Conservation (phyloP, 2,888 invertebrate genomes). For the Desoria tigrina region DNA sequence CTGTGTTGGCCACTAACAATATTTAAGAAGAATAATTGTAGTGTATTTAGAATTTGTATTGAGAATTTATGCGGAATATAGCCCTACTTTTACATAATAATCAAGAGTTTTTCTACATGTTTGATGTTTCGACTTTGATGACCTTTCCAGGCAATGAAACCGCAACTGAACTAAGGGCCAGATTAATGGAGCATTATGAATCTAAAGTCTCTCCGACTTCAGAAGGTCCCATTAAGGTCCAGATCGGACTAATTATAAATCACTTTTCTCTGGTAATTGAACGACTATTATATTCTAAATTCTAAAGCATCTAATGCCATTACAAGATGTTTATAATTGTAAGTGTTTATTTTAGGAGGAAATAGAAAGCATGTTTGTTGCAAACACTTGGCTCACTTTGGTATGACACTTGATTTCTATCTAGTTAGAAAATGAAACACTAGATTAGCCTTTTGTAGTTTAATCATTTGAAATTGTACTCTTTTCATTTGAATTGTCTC, state of each 20-base stretch:
- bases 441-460: too few relatives aligned
- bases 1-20: too few relatives aligned
- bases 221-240: constrained; percentile 30
- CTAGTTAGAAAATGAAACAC: neutral
- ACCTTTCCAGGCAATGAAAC: constrained; percentile 35
- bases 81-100: neutral
- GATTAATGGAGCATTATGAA: constrained; percentile 45
- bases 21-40: too few relatives aligned
- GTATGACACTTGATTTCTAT: constrained; percentile 59
- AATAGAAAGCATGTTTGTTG: constrained; percentile 39
- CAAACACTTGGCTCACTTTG: constrained; percentile 61
- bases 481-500: too few relatives aligned
- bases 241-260: constrained; percentile 45
- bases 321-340: too few relatives aligned
- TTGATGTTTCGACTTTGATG: too few relatives aligned
- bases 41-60: too few relatives aligned
- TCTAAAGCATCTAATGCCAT: too few relatives aligned
- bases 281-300: too few relatives aligned
- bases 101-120: too few relatives aligned
- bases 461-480: neutral
- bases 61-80: neutral
- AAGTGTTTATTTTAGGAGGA: constrained; percentile 45
- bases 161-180: constrained; percentile 33
- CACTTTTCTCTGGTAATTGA: constrained; percentile 49
- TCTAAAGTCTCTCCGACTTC: constrained; percentile 35